Evolutionary conservation across 2,888 invertebrate species (phyloP).

Genomic region (Callyntrura guangdongensis): DNA sequence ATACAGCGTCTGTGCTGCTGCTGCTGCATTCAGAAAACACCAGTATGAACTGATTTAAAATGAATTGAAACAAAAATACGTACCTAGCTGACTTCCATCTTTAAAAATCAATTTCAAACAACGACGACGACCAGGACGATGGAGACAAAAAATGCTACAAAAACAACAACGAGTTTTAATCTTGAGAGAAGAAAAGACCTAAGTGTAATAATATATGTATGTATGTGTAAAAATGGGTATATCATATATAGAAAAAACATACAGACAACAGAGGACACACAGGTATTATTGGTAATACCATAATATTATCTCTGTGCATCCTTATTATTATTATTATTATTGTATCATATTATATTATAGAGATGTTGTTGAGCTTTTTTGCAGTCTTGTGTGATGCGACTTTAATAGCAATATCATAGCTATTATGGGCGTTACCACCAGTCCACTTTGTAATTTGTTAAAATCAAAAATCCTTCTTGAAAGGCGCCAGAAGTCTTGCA

Average conservation of each 20-base stretch:
- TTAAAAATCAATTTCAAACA: conserved; percentile 39
- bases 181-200: background rate
- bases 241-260: no score
- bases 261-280: conserved; percentile 11
- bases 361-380: conserved; percentile 46
- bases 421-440: conserved; percentile 77
- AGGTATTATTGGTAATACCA: conserved; percentile 16
- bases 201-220: background rate
- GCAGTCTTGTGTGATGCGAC: conserved; percentile 67
- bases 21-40: background rate
- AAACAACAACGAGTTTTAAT: conserved; percentile 46
- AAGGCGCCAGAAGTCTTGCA: conserved; percentile 76
- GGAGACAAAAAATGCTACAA: conserved; percentile 5
- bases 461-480: conserved; percentile 78
- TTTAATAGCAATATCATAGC: conserved; percentile 76
- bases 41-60: conserved; percentile 32
- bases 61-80: conserved; percentile 16
- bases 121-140: background rate
- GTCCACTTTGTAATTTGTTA: conserved; percentile 77
- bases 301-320: conserved; percentile 20
- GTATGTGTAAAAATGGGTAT: no score
- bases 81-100: background rate
- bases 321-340: conserved; percentile 33
- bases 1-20: background rate
- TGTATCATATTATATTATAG: conserved; percentile 16